phyloP scores from a whole-genome alignment of 2,888 invertebrate genomes.

The Eristalis pertinax region DNA sequence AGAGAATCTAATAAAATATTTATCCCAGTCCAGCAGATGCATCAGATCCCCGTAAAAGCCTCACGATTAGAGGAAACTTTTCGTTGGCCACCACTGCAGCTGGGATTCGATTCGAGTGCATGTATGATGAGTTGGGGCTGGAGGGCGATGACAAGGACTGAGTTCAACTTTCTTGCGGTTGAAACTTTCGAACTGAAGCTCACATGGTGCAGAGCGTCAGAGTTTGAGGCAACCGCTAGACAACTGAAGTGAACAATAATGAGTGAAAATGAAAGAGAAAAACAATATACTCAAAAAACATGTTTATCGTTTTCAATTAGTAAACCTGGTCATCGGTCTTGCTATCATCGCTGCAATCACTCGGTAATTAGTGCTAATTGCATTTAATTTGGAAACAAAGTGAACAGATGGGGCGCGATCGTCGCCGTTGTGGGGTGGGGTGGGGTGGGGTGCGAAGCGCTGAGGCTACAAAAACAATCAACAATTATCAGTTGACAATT shows the following conservation, averaged over 20 bases:
- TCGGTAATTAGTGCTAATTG: conserved; percentile 66
- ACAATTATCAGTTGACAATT: conserved; percentile 60
- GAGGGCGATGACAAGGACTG: neutral
- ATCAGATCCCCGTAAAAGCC: conserved; percentile 29
- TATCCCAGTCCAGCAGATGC: conserved; percentile 44
- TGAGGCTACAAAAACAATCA: conserved; percentile 40
- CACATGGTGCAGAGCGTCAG: conserved; percentile 36
- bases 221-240: conserved; percentile 24
- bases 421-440: neutral
- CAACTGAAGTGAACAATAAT: conserved; percentile 52
- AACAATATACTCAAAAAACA: conserved; percentile 18
- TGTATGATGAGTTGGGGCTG: neutral
- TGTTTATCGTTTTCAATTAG: conserved; percentile 69
- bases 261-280: conserved; percentile 15
- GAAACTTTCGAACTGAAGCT: conserved; percentile 48
- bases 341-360: conserved; percentile 58
- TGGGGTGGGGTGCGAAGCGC: conserved; percentile 2
- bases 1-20: conserved; percentile 69
- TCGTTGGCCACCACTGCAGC: conserved; percentile 13
- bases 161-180: conserved; percentile 51
- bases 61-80: conserved; percentile 54
- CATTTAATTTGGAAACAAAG: conserved; percentile 64
- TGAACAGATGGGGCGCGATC: conserved; percentile 24
- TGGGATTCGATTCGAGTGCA: neutral
- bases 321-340: conserved; percentile 51